These are phyloP conservation scores for Zelostemma sp. DNA, from an alignment of 1,140 invertebrate genomes.

Conservation along the genomic window DNA sequence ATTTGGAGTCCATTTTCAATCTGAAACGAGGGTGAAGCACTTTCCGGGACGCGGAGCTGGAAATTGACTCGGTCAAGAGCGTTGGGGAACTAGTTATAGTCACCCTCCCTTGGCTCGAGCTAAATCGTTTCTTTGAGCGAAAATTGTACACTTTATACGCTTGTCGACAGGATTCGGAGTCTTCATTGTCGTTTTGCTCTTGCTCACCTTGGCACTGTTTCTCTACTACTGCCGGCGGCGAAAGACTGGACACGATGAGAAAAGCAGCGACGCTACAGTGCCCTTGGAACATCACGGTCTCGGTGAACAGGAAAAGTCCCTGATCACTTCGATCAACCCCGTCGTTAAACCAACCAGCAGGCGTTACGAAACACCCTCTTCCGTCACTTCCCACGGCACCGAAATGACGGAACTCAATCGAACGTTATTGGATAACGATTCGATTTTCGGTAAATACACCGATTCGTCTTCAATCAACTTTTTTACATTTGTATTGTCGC, in stretches of 20 bases:
- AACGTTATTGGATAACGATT: constrained; percentile 79
- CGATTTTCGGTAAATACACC: constrained; percentile 74
- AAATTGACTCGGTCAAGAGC: too few relatives aligned
- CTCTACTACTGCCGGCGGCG: constrained; percentile 77
- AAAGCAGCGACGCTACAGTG: constrained; percentile 66
- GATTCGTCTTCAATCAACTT: constrained; percentile 5
- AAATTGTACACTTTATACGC: constrained; percentile 46
- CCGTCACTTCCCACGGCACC: constrained; percentile 77
- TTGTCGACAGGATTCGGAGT: constrained; percentile 67
- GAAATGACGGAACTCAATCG: constrained; percentile 85
- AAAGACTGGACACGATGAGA: constrained; percentile 69
- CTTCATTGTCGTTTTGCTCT: constrained; percentile 71
- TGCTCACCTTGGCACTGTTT: constrained; percentile 76
- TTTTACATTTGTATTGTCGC: neutral
- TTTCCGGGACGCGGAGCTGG: too few relatives aligned
- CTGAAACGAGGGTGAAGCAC: too few relatives aligned
- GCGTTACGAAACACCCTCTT: constrained; percentile 78
- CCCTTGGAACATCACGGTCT: constrained; percentile 68
- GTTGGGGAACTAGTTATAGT: too few relatives aligned
- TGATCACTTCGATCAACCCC: constrained; percentile 85
- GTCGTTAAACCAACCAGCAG: constrained; percentile 82
- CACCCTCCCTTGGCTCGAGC: too few relatives aligned
- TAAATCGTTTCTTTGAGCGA: too few relatives aligned
- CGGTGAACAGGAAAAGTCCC: constrained; percentile 82
- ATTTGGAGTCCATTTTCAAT: too few relatives aligned